Percentiles rank a stretch among this genome's conserved stretches.
Evolutionary conservation across 2,888 invertebrate genomes (phyloP).

Genomic region (Calameuta pallipes): DNA sequence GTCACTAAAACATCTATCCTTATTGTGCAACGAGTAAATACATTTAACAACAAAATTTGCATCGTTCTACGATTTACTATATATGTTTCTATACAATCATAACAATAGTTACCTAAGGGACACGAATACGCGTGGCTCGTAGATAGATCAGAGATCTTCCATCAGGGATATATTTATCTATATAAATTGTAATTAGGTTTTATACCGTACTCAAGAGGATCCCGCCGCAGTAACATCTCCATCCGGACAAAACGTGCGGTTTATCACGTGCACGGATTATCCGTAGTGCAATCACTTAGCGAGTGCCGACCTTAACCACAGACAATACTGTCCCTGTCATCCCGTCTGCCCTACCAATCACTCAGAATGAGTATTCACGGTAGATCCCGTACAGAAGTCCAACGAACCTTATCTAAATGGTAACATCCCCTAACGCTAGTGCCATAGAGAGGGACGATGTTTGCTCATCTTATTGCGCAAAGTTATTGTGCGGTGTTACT

Average conservation of each 20-base stretch:
- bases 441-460: conserved; percentile 8
- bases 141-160: conserved; percentile 5
- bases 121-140: background rate
- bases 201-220: background rate
- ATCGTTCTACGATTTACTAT: background rate
- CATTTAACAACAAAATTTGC: background rate
- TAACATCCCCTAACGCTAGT: background rate
- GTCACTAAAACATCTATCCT: background rate
- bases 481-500: conserved; percentile 9
- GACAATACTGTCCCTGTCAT: conserved; percentile 58
- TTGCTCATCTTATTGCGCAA: conserved; percentile 25
- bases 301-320: conserved; percentile 40
- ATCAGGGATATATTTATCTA: background rate
- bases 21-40: background rate
- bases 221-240: conserved; percentile 17
- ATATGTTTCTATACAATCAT: background rate
- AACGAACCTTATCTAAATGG: background rate
- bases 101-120: background rate
- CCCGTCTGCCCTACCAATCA: conserved; percentile 52
- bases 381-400: background rate
- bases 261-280: conserved; percentile 56
- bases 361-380: conserved; percentile 39
- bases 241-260: conserved; percentile 19
- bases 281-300: conserved; percentile 55
- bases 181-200: conserved; percentile 1